These are phyloP conservation scores for Aplochiton taeniatus DNA, from an alignment of 2,797 vertebrate genomes.

Conservation along the genomic window DNA sequence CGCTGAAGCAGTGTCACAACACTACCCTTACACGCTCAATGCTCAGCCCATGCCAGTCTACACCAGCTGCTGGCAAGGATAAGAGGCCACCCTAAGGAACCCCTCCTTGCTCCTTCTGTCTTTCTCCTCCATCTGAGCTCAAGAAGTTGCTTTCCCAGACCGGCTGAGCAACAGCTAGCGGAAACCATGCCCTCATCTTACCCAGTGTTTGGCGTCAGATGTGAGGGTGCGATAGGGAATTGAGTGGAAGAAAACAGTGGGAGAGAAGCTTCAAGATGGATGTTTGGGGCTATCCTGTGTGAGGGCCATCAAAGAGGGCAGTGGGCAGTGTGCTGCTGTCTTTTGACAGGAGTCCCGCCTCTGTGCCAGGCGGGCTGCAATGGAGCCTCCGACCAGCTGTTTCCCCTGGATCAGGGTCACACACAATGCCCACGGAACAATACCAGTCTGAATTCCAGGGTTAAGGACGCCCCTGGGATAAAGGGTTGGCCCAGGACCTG, in stretches of 20 bases:
- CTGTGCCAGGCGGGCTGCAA: constrained; percentile 57
- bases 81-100: constrained; percentile 9
- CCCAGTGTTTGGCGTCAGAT: constrained; percentile 36
- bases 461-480: constrained; percentile 50
- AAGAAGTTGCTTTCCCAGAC: neutral
- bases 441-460: constrained; percentile 44
- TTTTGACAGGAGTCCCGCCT: constrained; percentile 34
- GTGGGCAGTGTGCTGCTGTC: constrained; percentile 12
- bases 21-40: constrained; percentile 6
- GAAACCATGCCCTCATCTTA: constrained; percentile 29
- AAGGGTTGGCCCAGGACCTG: constrained; percentile 45
- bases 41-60: constrained; percentile 6
- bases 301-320: constrained; percentile 46
- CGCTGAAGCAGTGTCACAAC: constrained; percentile 7
- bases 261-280: constrained; percentile 31
- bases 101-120: constrained; percentile 22
- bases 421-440: constrained; percentile 71
- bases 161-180: constrained; percentile 14
- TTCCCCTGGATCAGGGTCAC: constrained; percentile 68
- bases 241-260: constrained; percentile 34
- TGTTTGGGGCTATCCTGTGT: constrained; percentile 33
- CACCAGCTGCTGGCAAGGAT: constrained; percentile 21
- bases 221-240: constrained; percentile 14
- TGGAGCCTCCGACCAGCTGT: constrained; percentile 75
- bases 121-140: constrained; percentile 11